Conservation (phyloP, 1,140 invertebrate genomes). For the Mamestra configurata region DNA sequence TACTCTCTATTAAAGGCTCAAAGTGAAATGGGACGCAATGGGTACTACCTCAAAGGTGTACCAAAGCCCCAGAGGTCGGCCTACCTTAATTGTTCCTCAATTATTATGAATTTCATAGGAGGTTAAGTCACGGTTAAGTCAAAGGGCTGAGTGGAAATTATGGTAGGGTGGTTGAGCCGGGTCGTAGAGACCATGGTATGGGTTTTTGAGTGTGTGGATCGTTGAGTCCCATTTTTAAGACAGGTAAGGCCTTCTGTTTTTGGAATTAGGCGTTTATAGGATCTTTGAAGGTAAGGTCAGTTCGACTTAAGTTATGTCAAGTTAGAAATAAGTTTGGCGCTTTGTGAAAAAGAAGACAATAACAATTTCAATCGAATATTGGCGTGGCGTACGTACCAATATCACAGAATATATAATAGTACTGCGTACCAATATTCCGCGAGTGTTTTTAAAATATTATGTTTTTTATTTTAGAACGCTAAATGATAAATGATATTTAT, state of each 20-base stretch:
- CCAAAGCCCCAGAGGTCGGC: constrained; percentile 66
- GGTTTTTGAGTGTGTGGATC: neutral
- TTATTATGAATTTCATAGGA: constrained; percentile 85
- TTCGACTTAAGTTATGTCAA: no score
- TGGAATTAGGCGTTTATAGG: neutral
- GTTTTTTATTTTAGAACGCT: no score
- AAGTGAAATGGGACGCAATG: constrained; percentile 85
- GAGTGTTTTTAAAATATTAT: no score
- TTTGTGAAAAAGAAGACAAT: no score
- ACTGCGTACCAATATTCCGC: no score
- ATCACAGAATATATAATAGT: no score
- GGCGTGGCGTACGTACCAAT: no score
- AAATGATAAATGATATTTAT: no score
- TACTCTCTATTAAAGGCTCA: constrained; percentile 86
- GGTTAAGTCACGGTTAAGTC: constrained; percentile 76
- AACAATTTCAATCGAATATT: no score
- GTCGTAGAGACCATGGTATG: neutral
- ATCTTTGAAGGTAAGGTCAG: no score
- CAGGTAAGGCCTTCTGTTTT: neutral
- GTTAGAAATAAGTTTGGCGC: no score
- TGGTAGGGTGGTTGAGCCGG: constrained; percentile 41
- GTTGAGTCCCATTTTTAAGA: neutral
- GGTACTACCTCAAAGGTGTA: constrained; percentile 82
- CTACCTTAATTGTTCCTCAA: constrained; percentile 84
- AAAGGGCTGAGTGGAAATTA: constrained; percentile 76